Conservation (phyloP, 2,113 vertebrate genomes). For the Saccopteryx bilineata region DNA sequence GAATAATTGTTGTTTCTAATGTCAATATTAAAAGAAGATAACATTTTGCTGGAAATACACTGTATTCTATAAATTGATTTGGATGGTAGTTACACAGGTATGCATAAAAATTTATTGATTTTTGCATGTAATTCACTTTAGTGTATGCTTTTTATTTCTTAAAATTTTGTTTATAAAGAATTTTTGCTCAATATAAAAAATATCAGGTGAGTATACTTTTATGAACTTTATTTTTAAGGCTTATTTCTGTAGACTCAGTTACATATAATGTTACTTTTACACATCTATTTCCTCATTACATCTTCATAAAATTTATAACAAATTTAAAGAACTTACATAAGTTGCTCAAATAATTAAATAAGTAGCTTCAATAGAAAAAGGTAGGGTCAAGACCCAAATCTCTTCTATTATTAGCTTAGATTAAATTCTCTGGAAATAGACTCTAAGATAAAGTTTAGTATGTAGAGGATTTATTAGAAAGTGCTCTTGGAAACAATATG, state of each 20-base stretch:
- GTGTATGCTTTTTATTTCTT: background rate
- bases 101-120: background rate
- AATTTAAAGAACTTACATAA: background rate
- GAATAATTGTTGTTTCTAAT: background rate
- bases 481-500: background rate
- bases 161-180: background rate
- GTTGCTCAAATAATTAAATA: background rate
- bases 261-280: background rate
- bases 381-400: background rate
- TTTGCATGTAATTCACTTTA: background rate
- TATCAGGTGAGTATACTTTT: background rate
- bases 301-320: background rate
- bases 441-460: background rate
- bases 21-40: background rate
- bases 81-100: background rate
- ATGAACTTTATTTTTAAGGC: background rate
- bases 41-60: background rate
- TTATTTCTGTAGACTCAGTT: background rate
- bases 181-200: background rate
- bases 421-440: background rate
- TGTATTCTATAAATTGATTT: background rate
- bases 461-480: background rate
- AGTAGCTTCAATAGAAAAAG: background rate
- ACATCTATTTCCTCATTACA: background rate
- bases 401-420: background rate